Evolutionary conservation across 2,888 invertebrate genomes (phyloP), one percentile per base, ranked within the genome.

Genomic region (Drosophila pegasa): DNA sequence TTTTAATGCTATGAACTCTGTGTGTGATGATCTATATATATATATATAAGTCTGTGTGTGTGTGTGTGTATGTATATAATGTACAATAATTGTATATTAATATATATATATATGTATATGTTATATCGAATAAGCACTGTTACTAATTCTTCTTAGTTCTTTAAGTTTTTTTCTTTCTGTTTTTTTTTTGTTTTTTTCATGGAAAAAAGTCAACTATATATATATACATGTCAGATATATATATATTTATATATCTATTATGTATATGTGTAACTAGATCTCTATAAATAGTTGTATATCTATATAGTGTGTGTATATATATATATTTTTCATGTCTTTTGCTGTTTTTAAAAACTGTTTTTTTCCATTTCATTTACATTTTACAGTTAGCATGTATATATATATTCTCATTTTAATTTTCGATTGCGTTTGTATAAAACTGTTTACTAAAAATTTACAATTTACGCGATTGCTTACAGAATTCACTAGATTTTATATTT

Each of bases 131-230:
- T 65, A 76, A 76, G 72, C 78, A 60, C 51, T 63, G 52, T 55
- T 54, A 45, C 48, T 59, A 50, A 62, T 60, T 25, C 37, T 31
- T 31, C 27, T 54, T 52, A 45, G 10, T 47, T 64, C 25, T 22
- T 47, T 50, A 22, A 55, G 33, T 41, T 45, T 57, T 45, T 12
- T 37, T 43, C n/a, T n/a, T n/a, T n/a, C n/a, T n/a, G n/a, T 57
- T 45, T 12, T 37, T 43, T n/a, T n/a, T n/a, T n/a, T n/a, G n/a
- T n/a, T 57, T 82, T 81, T 82, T 88, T 88, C 88, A 87, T 75
- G 87, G 88, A 83, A 83, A 82, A 80, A 86, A 83, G 77, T 88
- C 78, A 87, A 80, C 78, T 89, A 78, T 86, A 70, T 33, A 59
- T 51, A 57, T 41, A 59, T 69, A 50, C 55, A 57, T n/a, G 35